Conservation (phyloP, 1,140 invertebrate genomes). For the Paraescarpia echinospica region DNA sequence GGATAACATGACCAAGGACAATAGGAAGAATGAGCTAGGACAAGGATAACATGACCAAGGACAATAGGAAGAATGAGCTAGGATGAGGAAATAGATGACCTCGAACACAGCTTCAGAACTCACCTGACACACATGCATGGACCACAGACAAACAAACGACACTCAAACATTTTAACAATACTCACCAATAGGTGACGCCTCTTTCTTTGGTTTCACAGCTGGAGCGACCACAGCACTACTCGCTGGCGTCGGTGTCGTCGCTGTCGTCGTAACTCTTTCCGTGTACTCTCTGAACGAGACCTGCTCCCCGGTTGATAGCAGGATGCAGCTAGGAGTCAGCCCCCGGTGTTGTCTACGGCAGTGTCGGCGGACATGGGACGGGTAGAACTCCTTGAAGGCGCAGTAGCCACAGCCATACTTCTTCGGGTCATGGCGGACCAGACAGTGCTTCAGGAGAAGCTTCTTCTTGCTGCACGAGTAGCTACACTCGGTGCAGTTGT, state of each 20-base stretch:
- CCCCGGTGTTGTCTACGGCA: not conserved
- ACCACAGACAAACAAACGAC: not conserved
- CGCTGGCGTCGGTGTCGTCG: not conserved
- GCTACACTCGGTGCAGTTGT: conserved; percentile 21
- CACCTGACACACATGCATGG: too few species aligned
- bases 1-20: not conserved
- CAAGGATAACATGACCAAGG: not conserved
- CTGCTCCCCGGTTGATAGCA: not conserved
- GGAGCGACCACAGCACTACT: too few species aligned
- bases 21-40: not conserved
- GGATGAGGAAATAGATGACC: not conserved
- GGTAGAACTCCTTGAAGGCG: conserved; percentile 21
- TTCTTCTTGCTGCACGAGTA: conserved; percentile 24
- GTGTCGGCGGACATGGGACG: conserved; percentile 25
- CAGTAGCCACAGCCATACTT: conserved; percentile 24
- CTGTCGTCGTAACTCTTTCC: not conserved
- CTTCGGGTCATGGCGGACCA: conserved; percentile 24
- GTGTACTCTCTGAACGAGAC: not conserved
- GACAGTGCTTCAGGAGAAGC: conserved; percentile 20
- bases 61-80: not conserved
- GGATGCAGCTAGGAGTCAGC: not conserved
- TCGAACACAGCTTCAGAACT: too few species aligned
- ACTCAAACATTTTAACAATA: not conserved
- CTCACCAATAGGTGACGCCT: not conserved
- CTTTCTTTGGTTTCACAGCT: not conserved